phyloP scores from a whole-genome alignment of 2,113 vertebrate genomes.

The Todiramphus chloris region DNA sequence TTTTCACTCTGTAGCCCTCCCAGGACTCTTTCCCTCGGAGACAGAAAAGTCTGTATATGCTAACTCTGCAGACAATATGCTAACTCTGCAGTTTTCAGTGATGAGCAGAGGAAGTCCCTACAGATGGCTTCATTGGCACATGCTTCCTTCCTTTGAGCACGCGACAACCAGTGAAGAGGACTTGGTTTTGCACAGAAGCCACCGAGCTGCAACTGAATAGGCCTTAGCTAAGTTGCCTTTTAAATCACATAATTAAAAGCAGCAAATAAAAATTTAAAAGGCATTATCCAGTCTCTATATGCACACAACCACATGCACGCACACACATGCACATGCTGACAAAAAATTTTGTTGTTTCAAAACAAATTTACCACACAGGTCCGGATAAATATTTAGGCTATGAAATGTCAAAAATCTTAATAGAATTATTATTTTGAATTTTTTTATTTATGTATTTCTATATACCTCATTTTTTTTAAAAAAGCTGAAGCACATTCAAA shows the following conservation, averaged over 20 bases:
- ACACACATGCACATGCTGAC: background rate
- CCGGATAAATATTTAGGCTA: background rate
- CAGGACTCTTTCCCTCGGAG: background rate
- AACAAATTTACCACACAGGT: background rate
- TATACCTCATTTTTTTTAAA: background rate
- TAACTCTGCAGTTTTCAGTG: background rate
- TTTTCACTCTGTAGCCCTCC: background rate
- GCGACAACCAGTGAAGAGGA: background rate
- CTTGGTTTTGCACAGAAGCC: background rate
- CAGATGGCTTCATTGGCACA: background rate
- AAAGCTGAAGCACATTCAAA: background rate
- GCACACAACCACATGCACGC: background rate
- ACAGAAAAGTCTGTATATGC: background rate
- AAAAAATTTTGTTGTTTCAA: background rate
- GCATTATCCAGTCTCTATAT: background rate
- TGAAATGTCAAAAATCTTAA: background rate
- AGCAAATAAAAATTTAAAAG: background rate
- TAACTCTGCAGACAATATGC: background rate
- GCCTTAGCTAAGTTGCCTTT: background rate
- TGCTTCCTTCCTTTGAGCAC: background rate
- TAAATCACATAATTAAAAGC: background rate
- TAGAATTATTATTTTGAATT: background rate
- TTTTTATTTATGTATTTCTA: background rate
- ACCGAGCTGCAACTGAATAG: background rate
- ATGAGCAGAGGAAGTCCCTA: background rate